These are phyloP conservation scores for Octonoba sinensis DNA, from an alignment of 2,888 invertebrate genomes.

Conservation along the genomic window DNA sequence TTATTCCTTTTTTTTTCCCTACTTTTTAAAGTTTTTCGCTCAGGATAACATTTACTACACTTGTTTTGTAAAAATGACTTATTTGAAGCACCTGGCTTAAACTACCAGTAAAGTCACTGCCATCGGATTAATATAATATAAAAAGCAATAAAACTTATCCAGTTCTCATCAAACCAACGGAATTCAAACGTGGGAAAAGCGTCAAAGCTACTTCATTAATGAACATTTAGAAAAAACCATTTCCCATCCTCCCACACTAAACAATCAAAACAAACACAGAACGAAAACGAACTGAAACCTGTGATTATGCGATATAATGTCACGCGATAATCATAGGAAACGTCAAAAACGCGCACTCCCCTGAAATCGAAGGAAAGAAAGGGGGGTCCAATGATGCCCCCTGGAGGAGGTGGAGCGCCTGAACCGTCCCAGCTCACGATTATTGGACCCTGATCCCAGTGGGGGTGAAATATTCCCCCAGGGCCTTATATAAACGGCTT, in stretches of 20 bases:
- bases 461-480: slow-evolving; percentile 31
- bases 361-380: neutral
- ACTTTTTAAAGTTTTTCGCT: too few relatives aligned
- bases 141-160: too few relatives aligned
- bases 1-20: too few relatives aligned
- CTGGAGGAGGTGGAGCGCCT: slow-evolving; percentile 49
- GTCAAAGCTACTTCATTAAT: slow-evolving; percentile 20
- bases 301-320: slow-evolving; percentile 28
- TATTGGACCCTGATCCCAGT: slow-evolving; percentile 50
- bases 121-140: too few relatives aligned
- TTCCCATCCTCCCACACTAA: slow-evolving; percentile 45
- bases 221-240: slow-evolving; percentile 15
- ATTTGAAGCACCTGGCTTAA: too few relatives aligned
- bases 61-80: too few relatives aligned
- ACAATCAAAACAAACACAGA: slow-evolving; percentile 19
- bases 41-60: too few relatives aligned
- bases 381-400: slow-evolving; percentile 8
- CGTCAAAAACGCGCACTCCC: slow-evolving; percentile 13
- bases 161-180: slow-evolving; percentile 20
- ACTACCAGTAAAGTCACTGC: too few relatives aligned
- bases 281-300: slow-evolving; percentile 11
- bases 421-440: slow-evolving; percentile 29
- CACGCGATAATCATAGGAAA: slow-evolving; percentile 41
- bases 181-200: slow-evolving; percentile 42
- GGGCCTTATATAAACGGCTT: slow-evolving; percentile 55